Conservation (phyloP, 2,888 invertebrate genomes). For the Pasiphila rectangulata region DNA sequence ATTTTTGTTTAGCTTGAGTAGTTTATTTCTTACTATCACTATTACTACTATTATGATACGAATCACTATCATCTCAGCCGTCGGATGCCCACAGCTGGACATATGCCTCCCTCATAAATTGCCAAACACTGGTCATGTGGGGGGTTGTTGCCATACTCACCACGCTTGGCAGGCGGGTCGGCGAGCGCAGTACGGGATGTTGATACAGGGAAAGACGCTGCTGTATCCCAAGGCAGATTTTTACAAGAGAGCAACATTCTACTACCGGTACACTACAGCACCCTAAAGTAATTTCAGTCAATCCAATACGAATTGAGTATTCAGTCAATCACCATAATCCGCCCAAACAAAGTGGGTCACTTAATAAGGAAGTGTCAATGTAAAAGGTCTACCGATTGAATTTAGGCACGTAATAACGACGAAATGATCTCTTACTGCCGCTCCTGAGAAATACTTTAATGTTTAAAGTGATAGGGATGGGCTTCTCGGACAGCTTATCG, state of each 20-base stretch:
- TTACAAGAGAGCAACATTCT: no score
- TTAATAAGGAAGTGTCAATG: slow-evolving; percentile 50
- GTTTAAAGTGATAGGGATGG: slow-evolving; percentile 53
- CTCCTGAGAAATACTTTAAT: slow-evolving; percentile 59
- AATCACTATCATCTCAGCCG: no score
- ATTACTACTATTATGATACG: no score
- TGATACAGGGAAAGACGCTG: no score
- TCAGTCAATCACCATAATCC: slow-evolving; percentile 26
- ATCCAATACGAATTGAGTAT: neutral
- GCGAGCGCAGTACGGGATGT: neutral
- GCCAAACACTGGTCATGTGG: no score
- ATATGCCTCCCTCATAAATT: no score
- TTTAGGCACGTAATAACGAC: slow-evolving; percentile 53
- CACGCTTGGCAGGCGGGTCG: neutral
- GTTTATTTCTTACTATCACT: no score
- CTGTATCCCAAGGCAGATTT: no score
- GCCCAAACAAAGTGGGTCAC: slow-evolving; percentile 41
- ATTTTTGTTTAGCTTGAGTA: no score
- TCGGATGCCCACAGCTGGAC: no score
- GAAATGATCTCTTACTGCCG: slow-evolving; percentile 58
- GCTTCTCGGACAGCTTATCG: slow-evolving; percentile 20
- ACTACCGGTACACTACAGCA: neutral
- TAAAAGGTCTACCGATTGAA: slow-evolving; percentile 48
- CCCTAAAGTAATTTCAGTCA: slow-evolving; percentile 6
- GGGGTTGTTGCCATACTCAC: no score